Evolutionary conservation across 2,888 invertebrate species (phyloP), one percentile per base, ranked within the genome.

Genomic region (Sminthurinus aureus): DNA sequence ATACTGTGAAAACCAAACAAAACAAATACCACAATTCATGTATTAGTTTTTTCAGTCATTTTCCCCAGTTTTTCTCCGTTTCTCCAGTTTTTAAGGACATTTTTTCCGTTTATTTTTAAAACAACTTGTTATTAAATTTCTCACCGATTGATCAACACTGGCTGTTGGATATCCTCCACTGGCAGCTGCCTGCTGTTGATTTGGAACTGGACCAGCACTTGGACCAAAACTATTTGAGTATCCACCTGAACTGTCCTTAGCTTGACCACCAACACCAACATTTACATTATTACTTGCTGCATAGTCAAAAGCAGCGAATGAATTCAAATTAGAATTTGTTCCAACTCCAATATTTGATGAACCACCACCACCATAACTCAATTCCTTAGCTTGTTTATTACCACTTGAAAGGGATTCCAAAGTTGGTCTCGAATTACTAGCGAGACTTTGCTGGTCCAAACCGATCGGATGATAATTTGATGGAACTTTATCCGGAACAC

Each of bases 301-400:
- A 24, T 71, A 71, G 22, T 71, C 71, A 71, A 71, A 71, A 24
- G 71, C 22, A 13, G 24, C 71, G 24, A 71, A 71, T 22, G 71
- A 71, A 15, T 71, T 71, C 24, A 24, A 71, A 26, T 71, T 71
- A 24, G 71, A 22, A 12, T 22, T 13, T 8, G 24, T 22, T 11
- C n/a, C 58, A 22, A 20, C 20, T 20, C n/a, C 20, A 8, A 20
- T 6, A 12, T 2, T 12, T 58, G 2, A 52, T 22, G 24, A 66
- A 74, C 38, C 74, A 24, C 12, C 38, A 20, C 11, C 38, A 66
- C 38, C 24, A 58, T 64, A 71, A 26, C 24, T 24, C 13, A 71
- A 24, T 15, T 71, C 71, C 26, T 71, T 71, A 24, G 71, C 24
- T 71, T 71, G 71, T 71, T 71, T 71, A 9, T 6, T 15, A 12